A percentile compares a stretch with the other conserved stretches of the same genome.
phyloP scores from a whole-genome alignment of 2,113 vertebrate species.

The Theristicus caerulescens region DNA sequence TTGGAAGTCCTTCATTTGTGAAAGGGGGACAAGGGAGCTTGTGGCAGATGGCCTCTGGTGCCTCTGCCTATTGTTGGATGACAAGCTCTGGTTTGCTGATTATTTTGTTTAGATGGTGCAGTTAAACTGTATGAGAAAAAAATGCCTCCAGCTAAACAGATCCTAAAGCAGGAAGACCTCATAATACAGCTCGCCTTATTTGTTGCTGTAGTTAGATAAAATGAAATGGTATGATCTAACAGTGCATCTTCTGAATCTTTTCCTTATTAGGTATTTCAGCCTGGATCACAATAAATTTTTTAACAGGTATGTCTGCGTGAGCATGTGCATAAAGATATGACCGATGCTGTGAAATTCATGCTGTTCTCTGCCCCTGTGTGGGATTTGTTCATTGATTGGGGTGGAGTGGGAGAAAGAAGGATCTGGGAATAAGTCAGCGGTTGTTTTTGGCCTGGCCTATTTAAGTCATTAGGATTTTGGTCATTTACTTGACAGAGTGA shows the following conservation, averaged over 20 bases:
- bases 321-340: neutral
- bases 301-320: constrained; percentile 78
- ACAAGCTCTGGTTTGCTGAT: neutral
- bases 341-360: neutral
- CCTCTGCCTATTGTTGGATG: neutral
- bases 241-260: neutral
- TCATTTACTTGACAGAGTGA: neutral
- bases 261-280: constrained; percentile 86
- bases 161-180: neutral
- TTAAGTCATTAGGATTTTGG: neutral
- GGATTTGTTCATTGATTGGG: neutral
- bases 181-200: neutral
- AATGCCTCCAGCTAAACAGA: neutral
- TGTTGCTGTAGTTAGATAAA: neutral
- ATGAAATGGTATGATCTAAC: neutral
- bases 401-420: neutral
- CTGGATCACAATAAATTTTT: constrained; percentile 96
- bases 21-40: neutral
- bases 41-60: neutral
- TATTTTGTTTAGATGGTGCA: neutral
- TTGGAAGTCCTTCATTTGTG: neutral
- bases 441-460: neutral
- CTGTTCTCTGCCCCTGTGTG: neutral
- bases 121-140: neutral
- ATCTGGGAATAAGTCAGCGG: neutral